Conservation (phyloP, 2,113 vertebrate genomes). For the Monarcha castaneiventris region DNA sequence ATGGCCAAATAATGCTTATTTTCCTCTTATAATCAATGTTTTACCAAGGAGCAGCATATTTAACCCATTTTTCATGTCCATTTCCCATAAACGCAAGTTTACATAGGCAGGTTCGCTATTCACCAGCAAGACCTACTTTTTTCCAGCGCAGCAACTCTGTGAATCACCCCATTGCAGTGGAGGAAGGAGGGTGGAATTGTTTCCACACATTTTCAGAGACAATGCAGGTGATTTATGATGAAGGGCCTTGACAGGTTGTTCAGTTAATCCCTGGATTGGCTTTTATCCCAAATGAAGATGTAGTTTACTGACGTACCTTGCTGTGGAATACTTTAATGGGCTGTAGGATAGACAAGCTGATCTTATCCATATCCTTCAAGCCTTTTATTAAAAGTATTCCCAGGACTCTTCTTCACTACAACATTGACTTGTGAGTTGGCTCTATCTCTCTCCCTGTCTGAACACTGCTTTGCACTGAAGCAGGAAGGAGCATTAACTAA, state of each 20-base stretch:
- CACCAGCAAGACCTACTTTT: not conserved
- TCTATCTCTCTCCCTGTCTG: not conserved
- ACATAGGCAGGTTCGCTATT: not conserved
- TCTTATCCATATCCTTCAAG: not conserved
- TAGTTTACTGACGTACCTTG: not conserved
- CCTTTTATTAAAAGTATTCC: constrained; percentile 1
- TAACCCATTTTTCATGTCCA: not conserved
- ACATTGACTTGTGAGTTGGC: not conserved
- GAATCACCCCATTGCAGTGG: not conserved
- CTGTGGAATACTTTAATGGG: not conserved
- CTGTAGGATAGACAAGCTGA: not conserved
- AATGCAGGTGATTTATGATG: not conserved
- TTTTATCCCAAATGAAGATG: not conserved
- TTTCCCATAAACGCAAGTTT: not conserved
- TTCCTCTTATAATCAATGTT: not conserved
- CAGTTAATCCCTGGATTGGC: not conserved
- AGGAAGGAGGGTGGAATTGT: not conserved
- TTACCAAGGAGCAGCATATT: not conserved
- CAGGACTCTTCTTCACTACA: not conserved
- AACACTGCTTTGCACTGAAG: not conserved
- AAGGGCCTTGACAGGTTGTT: not conserved
- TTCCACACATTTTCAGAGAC: constrained; percentile 15
- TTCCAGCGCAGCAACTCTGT: not conserved
- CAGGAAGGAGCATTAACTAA: not conserved
- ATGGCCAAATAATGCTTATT: not conserved